Conservation (phyloP, 2,888 invertebrate genomes). For the Brachycybe producta region DNA sequence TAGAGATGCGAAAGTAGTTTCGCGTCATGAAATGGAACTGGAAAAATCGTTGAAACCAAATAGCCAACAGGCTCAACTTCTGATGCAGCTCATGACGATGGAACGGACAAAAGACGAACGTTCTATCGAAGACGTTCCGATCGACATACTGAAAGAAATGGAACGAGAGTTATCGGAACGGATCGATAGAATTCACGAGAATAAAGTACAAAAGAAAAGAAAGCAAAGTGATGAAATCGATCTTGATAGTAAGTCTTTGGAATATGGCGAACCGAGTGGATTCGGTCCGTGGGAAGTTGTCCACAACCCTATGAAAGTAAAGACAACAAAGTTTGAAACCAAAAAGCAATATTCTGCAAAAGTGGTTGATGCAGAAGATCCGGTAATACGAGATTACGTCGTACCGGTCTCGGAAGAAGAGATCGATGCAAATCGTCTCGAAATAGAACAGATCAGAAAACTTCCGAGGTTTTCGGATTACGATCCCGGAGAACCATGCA, state of each 20-base stretch:
- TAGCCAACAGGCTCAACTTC: slow-evolving; percentile 5
- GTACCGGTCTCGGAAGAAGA: slow-evolving; percentile 12
- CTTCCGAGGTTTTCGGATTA: slow-evolving; percentile 17
- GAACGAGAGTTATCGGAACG: slow-evolving; percentile 6
- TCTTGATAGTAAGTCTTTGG: too few relatives aligned
- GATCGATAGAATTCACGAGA: slow-evolving; percentile 1
- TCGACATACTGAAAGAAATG: slow-evolving; percentile 13
- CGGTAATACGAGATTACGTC: neutral
- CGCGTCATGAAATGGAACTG: slow-evolving; percentile 18
- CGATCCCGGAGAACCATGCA: slow-evolving; percentile 1
- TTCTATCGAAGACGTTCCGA: slow-evolving; percentile 12
- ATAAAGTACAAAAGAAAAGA: slow-evolving; percentile 4
- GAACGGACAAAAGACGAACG: neutral
- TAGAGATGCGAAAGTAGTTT: slow-evolving; percentile 12
- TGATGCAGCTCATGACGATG: slow-evolving; percentile 7
- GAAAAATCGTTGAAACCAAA: slow-evolving; percentile 15
- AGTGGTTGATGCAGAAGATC: neutral
- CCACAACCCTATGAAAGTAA: neutral
- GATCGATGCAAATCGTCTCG: slow-evolving; percentile 6
- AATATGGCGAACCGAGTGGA: neutral
- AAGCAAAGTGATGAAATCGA: too few relatives aligned
- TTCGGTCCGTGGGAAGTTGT: neutral
- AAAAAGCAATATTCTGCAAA: too few relatives aligned
- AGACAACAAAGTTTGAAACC: too few relatives aligned
- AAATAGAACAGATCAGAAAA: slow-evolving; percentile 7